Percentiles rank a stretch among this genome's conserved stretches.
Evolutionary conservation across 92 coral and sea anemone genomes (phyloP).

Genomic region (Bergia puertoricense): DNA sequence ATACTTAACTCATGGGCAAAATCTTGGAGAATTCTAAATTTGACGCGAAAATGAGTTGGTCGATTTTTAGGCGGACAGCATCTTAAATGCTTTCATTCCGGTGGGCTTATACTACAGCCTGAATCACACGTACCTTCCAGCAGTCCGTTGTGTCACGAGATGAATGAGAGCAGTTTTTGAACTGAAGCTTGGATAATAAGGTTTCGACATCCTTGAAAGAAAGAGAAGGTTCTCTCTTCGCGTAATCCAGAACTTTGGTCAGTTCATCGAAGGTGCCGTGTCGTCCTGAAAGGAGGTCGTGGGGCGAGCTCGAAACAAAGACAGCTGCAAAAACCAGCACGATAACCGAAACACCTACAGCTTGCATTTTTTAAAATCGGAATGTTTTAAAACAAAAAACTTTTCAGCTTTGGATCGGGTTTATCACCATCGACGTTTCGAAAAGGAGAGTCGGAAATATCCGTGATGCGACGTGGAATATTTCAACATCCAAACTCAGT

Average conservation of each 20-base stretch:
- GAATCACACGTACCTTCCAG: conserved; percentile 22
- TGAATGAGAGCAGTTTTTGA: conserved; percentile 10
- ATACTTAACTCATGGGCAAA: no score
- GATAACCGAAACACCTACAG: neutral
- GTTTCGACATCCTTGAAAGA: conserved; percentile 20
- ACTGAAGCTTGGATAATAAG: conserved; percentile 26
- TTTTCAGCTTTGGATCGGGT: neutral
- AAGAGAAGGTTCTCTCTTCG: conserved; percentile 19
- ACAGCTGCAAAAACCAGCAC: neutral
- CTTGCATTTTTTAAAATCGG: neutral
- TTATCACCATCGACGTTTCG: neutral
- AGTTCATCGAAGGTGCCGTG: conserved; percentile 26
- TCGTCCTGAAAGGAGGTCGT: neutral
- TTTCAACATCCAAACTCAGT: no score
- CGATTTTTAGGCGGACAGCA: no score
- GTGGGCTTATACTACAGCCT: neutral
- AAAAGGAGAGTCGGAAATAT: neutral
- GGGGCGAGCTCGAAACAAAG: neutral
- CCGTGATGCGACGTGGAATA: no score
- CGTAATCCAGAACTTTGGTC: conserved; percentile 12
- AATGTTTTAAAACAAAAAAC: neutral
- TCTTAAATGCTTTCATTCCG: no score
- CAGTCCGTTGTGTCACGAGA: neutral
- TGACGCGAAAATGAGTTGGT: no score
- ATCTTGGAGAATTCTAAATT: no score